A percentile compares a stretch with the other conserved stretches of the same genome.
Evolutionary conservation across 2,888 invertebrate genomes (phyloP).

Genomic region (Tipula confusa): DNA sequence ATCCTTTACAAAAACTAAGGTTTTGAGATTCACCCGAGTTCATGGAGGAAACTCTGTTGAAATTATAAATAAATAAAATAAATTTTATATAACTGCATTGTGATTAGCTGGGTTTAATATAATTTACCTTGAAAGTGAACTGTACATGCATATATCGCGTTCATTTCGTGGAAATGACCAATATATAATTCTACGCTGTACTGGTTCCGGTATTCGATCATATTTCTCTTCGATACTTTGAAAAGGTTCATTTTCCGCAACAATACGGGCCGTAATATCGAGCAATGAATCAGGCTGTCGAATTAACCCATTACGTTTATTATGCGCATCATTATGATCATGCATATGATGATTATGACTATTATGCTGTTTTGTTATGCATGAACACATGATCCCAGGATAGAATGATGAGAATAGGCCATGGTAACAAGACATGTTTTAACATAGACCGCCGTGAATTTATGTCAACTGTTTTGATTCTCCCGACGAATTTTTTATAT

Average conservation of each 20-base stretch:
- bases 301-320: not conserved
- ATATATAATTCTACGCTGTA: constrained; percentile 80
- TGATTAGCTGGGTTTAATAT: not conserved
- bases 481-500: not conserved
- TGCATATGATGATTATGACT: constrained; percentile 29
- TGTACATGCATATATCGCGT: constrained; percentile 86
- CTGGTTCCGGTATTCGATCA: constrained; percentile 83
- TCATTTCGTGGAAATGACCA: constrained; percentile 87
- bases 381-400: not conserved
- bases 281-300: constrained; percentile 64
- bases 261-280: constrained; percentile 77
- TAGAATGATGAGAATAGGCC: not conserved
- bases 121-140: constrained; percentile 58
- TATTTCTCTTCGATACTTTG: constrained; percentile 82
- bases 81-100: not conserved
- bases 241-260: constrained; percentile 79
- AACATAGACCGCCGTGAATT: not conserved
- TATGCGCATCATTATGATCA: constrained; percentile 8
- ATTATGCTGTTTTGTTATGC: constrained; percentile 4
- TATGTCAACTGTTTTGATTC: not conserved
- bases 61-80: not conserved
- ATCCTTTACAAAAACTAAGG: constrained; percentile 80
- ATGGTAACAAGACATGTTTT: constrained; percentile 27
- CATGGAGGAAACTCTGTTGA: constrained; percentile 50
- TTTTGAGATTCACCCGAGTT: constrained; percentile 65